phyloP scores from a whole-genome alignment of 2,888 invertebrate species.

The Pteria penguin region DNA sequence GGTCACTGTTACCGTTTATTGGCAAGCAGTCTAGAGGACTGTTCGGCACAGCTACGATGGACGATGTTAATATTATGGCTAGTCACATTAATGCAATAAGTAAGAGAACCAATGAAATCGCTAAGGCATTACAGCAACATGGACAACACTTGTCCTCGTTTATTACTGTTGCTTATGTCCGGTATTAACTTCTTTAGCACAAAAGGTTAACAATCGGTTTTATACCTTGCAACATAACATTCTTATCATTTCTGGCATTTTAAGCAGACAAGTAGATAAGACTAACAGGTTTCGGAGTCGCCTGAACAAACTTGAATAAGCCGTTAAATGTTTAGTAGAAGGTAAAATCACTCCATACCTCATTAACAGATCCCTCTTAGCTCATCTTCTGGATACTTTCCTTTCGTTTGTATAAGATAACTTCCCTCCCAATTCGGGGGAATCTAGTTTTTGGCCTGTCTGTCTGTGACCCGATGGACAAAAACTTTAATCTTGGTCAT shows the following conservation, averaged over 20 bases:
- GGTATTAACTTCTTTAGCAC: too few species aligned
- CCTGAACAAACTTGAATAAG: neutral
- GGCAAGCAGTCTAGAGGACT: slow-evolving; percentile 7
- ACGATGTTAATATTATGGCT: slow-evolving; percentile 21
- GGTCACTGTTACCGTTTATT: slow-evolving; percentile 20
- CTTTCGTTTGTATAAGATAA: too few species aligned
- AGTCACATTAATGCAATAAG: slow-evolving; percentile 32
- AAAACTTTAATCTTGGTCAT: too few species aligned
- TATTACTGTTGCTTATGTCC: too few species aligned
- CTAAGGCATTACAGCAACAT: slow-evolving; percentile 30
- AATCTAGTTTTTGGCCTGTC: too few species aligned
- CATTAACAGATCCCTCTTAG: neutral
- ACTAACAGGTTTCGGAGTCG: neutral
- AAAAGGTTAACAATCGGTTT: too few species aligned
- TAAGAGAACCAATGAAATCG: slow-evolving; percentile 8
- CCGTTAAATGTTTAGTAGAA: slow-evolving; percentile 8
- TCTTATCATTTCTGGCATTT: slow-evolving; percentile 1
- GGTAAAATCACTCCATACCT: slow-evolving; percentile 11
- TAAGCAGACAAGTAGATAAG: neutral
- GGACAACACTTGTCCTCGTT: slow-evolving; percentile 36
- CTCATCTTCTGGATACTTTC: too few species aligned
- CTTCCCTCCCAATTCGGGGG: too few species aligned
- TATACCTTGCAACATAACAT: too few species aligned
- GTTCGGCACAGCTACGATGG: slow-evolving; percentile 19
- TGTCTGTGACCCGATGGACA: too few species aligned